phyloP scores from a whole-genome alignment of 2,113 vertebrate genomes.

The Rhynchomys soricoides region DNA sequence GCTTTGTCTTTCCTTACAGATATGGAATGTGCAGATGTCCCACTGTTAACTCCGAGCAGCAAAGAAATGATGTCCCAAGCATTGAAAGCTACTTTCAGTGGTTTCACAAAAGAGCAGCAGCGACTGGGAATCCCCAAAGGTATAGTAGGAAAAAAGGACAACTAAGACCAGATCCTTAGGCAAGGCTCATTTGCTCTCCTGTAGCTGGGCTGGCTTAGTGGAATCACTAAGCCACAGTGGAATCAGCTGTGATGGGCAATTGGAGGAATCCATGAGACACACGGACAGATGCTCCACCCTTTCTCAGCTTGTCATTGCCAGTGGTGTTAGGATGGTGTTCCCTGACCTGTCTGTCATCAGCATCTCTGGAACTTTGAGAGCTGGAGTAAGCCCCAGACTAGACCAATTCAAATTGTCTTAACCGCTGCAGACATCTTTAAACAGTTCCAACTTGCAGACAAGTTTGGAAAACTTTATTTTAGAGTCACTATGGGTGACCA shows the following conservation, averaged over 20 bases:
- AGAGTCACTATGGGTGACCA: neutral
- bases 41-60: conserved; percentile 97
- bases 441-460: neutral
- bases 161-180: neutral
- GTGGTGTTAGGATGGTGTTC: neutral
- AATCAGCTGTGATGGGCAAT: accelerated
- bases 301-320: neutral
- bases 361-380: conserved; percentile 4
- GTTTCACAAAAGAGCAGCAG: conserved; percentile 97
- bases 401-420: neutral
- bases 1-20: conserved; percentile 86
- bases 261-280: neutral
- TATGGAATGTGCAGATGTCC: conserved; percentile 97
- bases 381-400: neutral
- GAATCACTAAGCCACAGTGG: too few relatives aligned
- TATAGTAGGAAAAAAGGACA: conserved; percentile 74
- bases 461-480: neutral
- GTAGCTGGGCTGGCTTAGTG: neutral
- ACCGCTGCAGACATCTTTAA: neutral
- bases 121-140: conserved; percentile 98
- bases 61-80: conserved; percentile 99
- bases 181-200: neutral
- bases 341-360: neutral
- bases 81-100: conserved; percentile 97
- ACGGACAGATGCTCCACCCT: accelerated